These are phyloP conservation scores for Caenorhabditis sp. DNA, from an alignment of 2,888 invertebrate species.

Conservation along the genomic window DNA sequence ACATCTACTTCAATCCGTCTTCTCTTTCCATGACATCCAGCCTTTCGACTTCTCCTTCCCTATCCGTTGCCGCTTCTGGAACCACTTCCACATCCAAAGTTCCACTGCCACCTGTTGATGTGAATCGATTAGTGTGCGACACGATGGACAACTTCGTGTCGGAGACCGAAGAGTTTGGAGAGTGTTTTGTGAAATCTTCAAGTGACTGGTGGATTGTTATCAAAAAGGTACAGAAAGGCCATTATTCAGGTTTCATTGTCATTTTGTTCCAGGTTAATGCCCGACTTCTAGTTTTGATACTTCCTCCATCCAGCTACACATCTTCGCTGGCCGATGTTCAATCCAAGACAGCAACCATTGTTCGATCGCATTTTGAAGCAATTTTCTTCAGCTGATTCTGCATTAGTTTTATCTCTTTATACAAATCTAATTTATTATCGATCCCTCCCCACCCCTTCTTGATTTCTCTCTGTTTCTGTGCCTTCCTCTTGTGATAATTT, in stretches of 20 bases:
- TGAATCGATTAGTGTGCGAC: slow-evolving; percentile 75
- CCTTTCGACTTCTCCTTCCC: slow-evolving; percentile 45
- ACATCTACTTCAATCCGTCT: slow-evolving; percentile 82
- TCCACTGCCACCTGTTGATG: slow-evolving; percentile 64
- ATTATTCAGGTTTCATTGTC: not conserved
- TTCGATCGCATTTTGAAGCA: slow-evolving; percentile 73
- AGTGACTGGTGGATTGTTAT: slow-evolving; percentile 81
- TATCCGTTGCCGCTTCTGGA: slow-evolving; percentile 45
- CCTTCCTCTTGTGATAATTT: slow-evolving; percentile 30
- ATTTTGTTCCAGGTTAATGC: slow-evolving; percentile 71
- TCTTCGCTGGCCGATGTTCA: slow-evolving; percentile 75
- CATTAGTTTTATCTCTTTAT: not conserved
- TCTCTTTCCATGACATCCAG: slow-evolving; percentile 78
- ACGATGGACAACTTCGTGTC: slow-evolving; percentile 74
- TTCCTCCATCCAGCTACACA: slow-evolving; percentile 71
- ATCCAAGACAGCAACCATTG: slow-evolving; percentile 68
- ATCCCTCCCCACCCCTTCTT: not conserved
- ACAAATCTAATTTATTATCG: slow-evolving; percentile 1
- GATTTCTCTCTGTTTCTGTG: slow-evolving; percentile 7
- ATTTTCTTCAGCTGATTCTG: slow-evolving; percentile 70
- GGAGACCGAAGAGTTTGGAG: slow-evolving; percentile 73
- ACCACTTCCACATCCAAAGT: slow-evolving; percentile 41
- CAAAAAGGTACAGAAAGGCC: slow-evolving; percentile 68
- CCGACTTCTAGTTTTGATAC: slow-evolving; percentile 76
- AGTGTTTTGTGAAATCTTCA: slow-evolving; percentile 77